Conservation (phyloP, 2,113 vertebrate species). For the Leptosomus discolor region DNA sequence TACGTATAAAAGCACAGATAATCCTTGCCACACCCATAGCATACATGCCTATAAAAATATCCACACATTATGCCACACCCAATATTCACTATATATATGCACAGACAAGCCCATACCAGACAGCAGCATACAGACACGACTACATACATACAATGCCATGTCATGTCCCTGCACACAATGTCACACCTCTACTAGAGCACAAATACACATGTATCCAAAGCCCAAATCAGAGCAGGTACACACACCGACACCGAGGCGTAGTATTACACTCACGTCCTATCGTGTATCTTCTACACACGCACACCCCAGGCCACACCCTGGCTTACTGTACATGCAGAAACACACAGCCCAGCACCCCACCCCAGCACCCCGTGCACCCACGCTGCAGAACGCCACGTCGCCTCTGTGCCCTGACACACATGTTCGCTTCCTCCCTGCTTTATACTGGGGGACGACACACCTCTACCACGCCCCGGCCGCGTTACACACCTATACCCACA, state of each 20-base stretch:
- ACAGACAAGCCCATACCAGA: not conserved
- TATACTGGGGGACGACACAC: accelerated
- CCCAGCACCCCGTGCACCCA: not conserved
- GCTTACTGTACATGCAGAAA: not conserved
- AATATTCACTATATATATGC: not conserved
- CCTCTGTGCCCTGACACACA: not conserved
- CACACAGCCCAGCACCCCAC: not conserved
- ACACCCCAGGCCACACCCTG: not conserved
- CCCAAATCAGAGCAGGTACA: not conserved
- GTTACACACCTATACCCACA: not conserved
- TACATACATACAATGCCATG: not conserved
- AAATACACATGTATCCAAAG: not conserved
- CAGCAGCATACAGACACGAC: not conserved
- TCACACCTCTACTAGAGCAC: not conserved
- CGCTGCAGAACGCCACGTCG: not conserved
- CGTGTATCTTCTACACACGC: not conserved
- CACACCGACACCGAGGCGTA: not conserved
- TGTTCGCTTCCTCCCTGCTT: not conserved
- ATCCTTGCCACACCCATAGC: not conserved
- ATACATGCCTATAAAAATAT: not conserved
- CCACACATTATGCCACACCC: not conserved
- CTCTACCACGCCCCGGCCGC: not conserved
- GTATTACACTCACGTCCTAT: accelerated
- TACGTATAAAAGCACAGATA: not conserved
- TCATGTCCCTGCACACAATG: not conserved